Base-by-base conservation (phyloP, 2,797 vertebrate genomes). In the Epinephelus coioides region DNA sequence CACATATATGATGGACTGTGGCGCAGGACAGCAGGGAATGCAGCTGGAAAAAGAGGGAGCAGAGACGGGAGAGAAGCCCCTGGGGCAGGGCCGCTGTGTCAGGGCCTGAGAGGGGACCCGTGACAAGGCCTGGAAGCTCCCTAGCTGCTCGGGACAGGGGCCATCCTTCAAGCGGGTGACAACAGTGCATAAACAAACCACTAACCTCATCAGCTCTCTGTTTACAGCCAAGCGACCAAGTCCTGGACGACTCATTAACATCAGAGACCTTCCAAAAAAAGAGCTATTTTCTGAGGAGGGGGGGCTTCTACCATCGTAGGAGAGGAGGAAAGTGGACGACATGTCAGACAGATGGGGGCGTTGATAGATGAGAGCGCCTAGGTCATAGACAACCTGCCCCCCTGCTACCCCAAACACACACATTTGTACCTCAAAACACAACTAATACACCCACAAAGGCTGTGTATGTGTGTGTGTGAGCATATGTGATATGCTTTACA, bases 361-460 rank as follows among this genome's bases (percentile, higher is more conserved):
- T 91, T 95, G 93, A 95, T 95, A 92, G 92, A 95, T 95, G 93
- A 94, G 91, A 79, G 87, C 79, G 90, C 75, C 89, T 84, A 79
- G 92, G 91, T 92, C 90, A 89, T 70, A 92, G 84, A 91, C 85
- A 90, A 82, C 69, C 86, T 87, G 73, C 82, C 84, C 87, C 60
- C 55, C 62, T 74, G 1, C 61, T 60, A 51, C 67, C 81, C 51
- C 14, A 73, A 60, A 69, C 47, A 79, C 14, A 78, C 69, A 78
- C n/a, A 30, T 30, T 44, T 53, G 53, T n/a, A 77, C 34, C 67
- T 68, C 34, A 51, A 63, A 75, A 51, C 61, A 51, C 49, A 23
- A 61, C 10, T 23, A 65, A 70, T 19, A 67, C 27, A 69, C 43
- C 47, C n/a, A 59, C 63, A 76, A 69, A 76, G 18, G 6, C 34